Conservation (phyloP, 2,797 vertebrate species). For the Myotis findleyi region DNA sequence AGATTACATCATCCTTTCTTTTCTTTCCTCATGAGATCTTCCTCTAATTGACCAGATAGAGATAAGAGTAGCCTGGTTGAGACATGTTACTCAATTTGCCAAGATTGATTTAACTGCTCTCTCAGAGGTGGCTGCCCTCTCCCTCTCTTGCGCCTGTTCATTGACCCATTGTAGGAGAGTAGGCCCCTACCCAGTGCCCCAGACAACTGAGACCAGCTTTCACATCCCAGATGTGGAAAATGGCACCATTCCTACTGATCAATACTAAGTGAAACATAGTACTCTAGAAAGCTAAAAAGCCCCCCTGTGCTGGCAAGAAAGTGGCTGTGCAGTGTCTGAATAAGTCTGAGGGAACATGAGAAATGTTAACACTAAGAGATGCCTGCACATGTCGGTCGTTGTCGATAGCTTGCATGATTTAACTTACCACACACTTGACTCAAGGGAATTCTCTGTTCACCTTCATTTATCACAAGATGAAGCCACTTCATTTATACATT, state of each 20-base stretch:
- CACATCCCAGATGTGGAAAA: slow-evolving; percentile 5
- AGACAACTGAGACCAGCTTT: slow-evolving; percentile 3
- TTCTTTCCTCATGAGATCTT: slow-evolving; percentile 61
- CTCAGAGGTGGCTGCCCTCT: neutral
- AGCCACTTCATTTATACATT: neutral
- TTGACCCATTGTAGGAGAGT: neutral
- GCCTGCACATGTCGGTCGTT: neutral
- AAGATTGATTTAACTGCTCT: slow-evolving; percentile 62
- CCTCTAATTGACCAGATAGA: slow-evolving; percentile 69
- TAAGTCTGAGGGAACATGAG: neutral
- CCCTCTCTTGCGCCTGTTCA: neutral
- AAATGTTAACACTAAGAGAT: slow-evolving; percentile 1
- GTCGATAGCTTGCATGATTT: neutral
- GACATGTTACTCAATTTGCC: neutral
- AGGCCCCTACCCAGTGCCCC: neutral
- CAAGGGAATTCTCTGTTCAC: neutral
- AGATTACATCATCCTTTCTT: slow-evolving; percentile 67
- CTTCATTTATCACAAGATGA: slow-evolving; percentile 2
- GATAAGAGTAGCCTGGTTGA: slow-evolving; percentile 68
- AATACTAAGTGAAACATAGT: neutral
- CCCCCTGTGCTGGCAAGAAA: slow-evolving; percentile 27
- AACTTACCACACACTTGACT: slow-evolving; percentile 3
- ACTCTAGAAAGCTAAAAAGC: neutral
- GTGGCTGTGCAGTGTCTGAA: neutral
- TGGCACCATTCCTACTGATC: neutral